Conservation (phyloP, 2,888 invertebrate species). For the Hetaerina titia region DNA sequence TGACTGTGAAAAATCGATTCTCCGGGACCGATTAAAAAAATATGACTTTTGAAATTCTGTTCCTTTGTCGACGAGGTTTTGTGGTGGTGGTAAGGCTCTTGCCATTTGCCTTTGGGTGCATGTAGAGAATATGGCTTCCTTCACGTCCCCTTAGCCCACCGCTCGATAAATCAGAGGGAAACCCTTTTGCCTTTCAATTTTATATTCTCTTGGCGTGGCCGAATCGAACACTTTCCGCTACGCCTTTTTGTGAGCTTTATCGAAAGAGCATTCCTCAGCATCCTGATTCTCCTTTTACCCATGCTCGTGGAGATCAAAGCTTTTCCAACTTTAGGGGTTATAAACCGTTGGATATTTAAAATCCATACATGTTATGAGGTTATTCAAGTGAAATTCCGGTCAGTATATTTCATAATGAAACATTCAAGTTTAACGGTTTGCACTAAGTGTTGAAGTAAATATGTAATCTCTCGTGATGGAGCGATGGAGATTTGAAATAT, state of each 20-base stretch:
- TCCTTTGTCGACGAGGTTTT: background rate
- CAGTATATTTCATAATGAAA: background rate
- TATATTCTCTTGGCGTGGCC: background rate
- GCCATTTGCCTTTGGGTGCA: background rate
- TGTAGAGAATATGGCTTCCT: slow-evolving; percentile 22
- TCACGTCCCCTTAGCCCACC: background rate
- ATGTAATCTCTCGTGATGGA: too few relatives aligned
- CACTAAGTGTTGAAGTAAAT: too few relatives aligned
- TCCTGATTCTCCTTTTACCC: background rate
- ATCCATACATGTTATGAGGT: background rate
- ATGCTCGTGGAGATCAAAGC: background rate
- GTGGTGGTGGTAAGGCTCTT: background rate
- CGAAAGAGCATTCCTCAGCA: background rate
- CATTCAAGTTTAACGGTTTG: background rate
- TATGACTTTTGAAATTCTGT: background rate
- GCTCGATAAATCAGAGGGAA: background rate
- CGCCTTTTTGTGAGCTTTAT: background rate
- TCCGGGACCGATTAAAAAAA: background rate
- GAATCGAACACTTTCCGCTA: slow-evolving; percentile 12
- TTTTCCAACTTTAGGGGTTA: background rate
- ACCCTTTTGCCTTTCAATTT: background rate
- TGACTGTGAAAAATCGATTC: background rate
- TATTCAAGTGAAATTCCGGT: background rate
- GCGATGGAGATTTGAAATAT: too few relatives aligned
- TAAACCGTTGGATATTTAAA: background rate